Evolutionary conservation across 2,888 invertebrate genomes (phyloP).

Genomic region (Nudaria mundana): DNA sequence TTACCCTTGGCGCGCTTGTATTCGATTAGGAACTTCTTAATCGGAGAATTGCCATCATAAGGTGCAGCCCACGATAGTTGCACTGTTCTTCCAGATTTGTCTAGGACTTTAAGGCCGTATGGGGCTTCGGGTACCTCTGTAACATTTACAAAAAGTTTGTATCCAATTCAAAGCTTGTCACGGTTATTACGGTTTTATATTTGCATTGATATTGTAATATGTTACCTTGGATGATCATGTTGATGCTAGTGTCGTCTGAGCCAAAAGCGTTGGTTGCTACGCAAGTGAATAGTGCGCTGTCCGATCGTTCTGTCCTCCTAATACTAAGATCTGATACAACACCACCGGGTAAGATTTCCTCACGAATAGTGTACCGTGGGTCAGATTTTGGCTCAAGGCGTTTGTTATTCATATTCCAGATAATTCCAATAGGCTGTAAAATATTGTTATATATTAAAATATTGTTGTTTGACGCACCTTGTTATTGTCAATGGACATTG

Average conservation of each 20-base stretch:
- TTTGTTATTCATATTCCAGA: conserved; percentile 97
- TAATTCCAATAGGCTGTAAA: conserved; percentile 90
- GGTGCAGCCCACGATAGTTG: conserved; percentile 96
- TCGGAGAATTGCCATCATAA: conserved; percentile 94
- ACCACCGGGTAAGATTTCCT: conserved; percentile 93
- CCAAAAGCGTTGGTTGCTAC: conserved; percentile 97
- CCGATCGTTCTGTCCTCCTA: conserved; percentile 92
- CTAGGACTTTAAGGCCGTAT: conserved; percentile 92
- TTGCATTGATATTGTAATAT: too few species aligned
- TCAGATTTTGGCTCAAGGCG: conserved; percentile 94
- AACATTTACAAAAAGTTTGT: conserved; percentile 20
- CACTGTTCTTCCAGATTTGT: conserved; percentile 94
- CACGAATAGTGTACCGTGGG: conserved; percentile 91
- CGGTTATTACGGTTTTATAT: too few species aligned
- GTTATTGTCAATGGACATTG: not conserved
- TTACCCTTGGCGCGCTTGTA: conserved; percentile 90
- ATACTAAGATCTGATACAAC: conserved; percentile 94
- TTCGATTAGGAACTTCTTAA: conserved; percentile 94
- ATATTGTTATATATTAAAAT: not conserved
- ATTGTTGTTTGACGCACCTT: too few species aligned
- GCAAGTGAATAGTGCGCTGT: conserved; percentile 94
- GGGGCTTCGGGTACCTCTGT: conserved; percentile 94
- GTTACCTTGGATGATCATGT: conserved; percentile 94
- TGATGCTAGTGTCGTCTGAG: conserved; percentile 96
- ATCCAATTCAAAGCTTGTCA: too few species aligned